Evolutionary conservation across 2,113 vertebrate genomes (phyloP), one percentile per base, ranked within the genome.

Genomic region (Brienomyrus brachyistius): DNA sequence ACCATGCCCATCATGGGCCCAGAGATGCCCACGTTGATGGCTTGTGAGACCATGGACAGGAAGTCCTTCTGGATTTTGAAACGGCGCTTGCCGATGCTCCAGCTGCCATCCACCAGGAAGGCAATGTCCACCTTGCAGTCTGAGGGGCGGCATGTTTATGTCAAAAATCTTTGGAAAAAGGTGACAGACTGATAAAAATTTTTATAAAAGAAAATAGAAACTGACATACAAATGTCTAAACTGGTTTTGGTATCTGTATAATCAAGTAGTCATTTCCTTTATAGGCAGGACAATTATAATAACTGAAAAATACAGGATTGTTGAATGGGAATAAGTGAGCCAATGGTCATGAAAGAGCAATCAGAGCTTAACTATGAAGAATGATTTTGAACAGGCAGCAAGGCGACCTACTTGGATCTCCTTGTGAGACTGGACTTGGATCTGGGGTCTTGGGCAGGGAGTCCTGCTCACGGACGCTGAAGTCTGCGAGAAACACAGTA

Each of bases 41-140:
- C 94, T 91, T 98, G 96, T 70, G 96, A 96, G 74, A 99, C 86
- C 0, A 97, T 96, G 17, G 91, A 88, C 48, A 99, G 94, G 94
- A 99, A 99, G 90, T 97, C 96, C 93, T 98, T 99, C 94, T 99
- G 98, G 92, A 99, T 97, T 92, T 95, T 96, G 92, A 99, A 99
- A 15, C 98, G 97, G 0, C 98, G 96, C 88, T 97, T 98, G 19
- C 98, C 98, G 0, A 99, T 97, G 95, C 98, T 97, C 95, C 98
- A 96, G 92, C 98, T 99, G 74, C 98, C 98, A 0, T 99, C 98
- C 90, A 99, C 97, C 90, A 99, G 89, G 93, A 99, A 99, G 0
- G 95, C 96, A 52, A 99, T 91, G 92, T 99, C 98, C 47, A 99
- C 94, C 91, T 97, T 98, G 95, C 98, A 99, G 9, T 96, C 98